A percentile compares a stretch with the other conserved stretches of the same genome.
These are phyloP conservation scores for Hyphantria cunea DNA, from an alignment of 1,140 invertebrate genomes.

Conservation along the genomic window DNA sequence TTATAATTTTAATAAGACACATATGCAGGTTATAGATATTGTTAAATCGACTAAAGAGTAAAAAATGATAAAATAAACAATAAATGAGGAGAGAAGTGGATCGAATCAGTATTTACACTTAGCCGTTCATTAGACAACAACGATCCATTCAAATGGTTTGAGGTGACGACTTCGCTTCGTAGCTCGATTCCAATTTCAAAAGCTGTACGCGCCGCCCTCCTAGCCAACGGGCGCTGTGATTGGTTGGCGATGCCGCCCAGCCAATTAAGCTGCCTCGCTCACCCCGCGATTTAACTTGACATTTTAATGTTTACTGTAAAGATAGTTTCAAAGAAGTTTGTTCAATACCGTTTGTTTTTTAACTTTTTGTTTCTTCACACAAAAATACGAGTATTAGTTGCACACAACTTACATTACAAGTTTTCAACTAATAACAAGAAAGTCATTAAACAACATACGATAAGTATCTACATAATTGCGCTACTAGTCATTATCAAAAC, in stretches of 20 bases:
- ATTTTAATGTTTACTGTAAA: constrained; percentile 74
- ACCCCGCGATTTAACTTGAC: constrained; percentile 67
- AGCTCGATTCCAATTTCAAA: constrained; percentile 62
- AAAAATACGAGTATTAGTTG: background rate
- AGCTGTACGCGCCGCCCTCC: constrained; percentile 62
- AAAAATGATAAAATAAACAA: too few species aligned
- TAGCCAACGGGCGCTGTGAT: constrained; percentile 51
- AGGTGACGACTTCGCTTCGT: constrained; percentile 73
- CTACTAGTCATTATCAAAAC: too few species aligned
- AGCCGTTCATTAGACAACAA: constrained; percentile 19
- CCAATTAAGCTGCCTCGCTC: constrained; percentile 67
- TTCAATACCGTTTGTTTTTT: background rate
- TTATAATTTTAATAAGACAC: too few species aligned
- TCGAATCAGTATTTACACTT: background rate
- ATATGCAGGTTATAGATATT: too few species aligned
- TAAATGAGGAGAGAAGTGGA: too few species aligned
- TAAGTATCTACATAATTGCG: too few species aligned
- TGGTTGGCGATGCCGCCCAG: constrained; percentile 66
- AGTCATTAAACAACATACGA: too few species aligned
- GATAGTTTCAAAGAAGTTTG: constrained; percentile 27
- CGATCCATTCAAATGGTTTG: constrained; percentile 37
- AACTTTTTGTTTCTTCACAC: constrained; percentile 1
- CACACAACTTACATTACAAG: too few species aligned
- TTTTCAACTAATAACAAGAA: too few species aligned
- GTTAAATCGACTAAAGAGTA: too few species aligned